A percentile compares a stretch with the other conserved stretches of the same genome.
These are phyloP conservation scores for Gastracanthus pulcherrimus DNA, from an alignment of 2,888 invertebrate species.

Conservation along the genomic window DNA sequence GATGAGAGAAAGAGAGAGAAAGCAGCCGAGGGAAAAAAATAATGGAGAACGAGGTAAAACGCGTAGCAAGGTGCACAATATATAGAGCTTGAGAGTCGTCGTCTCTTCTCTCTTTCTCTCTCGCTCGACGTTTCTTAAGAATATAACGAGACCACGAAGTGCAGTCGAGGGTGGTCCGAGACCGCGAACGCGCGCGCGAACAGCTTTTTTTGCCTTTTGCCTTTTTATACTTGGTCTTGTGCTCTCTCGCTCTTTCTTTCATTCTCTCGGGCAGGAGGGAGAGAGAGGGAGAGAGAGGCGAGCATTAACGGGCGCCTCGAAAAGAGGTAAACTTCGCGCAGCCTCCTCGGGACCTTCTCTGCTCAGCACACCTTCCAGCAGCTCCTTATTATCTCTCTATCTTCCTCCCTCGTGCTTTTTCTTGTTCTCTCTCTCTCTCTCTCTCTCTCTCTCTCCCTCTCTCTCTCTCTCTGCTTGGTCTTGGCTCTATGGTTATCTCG, in stretches of 20 bases:
- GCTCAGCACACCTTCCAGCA: constrained; percentile 23
- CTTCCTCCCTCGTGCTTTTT: constrained; percentile 52
- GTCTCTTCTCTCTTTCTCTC: constrained; percentile 36
- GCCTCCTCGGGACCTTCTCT: not conserved
- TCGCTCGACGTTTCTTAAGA: constrained; percentile 48
- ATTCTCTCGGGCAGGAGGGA: constrained; percentile 54
- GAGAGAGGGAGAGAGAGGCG: no score
- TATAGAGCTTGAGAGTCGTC: constrained; percentile 33
- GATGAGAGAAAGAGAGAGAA: constrained; percentile 10
- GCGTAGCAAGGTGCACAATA: constrained; percentile 36
- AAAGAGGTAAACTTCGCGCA: constrained; percentile 61
- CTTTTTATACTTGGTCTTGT: constrained; percentile 58
- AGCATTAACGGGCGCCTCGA: constrained; percentile 64
- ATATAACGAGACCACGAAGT: constrained; percentile 56
- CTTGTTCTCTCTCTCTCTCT: not conserved
- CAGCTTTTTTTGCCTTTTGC: constrained; percentile 43
- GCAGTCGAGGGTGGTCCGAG: constrained; percentile 57
- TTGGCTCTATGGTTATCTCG: no score
- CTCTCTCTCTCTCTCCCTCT: not conserved
- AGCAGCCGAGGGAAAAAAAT: constrained; percentile 53
- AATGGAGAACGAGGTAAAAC: constrained; percentile 61
- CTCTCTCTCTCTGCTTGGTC: not conserved
- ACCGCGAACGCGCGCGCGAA: constrained; percentile 34
- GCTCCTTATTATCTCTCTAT: constrained; percentile 59
- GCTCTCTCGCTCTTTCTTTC: constrained; percentile 70